Conservation (phyloP, 1,140 invertebrate species). For the Drosophila sturtevanti region DNA sequence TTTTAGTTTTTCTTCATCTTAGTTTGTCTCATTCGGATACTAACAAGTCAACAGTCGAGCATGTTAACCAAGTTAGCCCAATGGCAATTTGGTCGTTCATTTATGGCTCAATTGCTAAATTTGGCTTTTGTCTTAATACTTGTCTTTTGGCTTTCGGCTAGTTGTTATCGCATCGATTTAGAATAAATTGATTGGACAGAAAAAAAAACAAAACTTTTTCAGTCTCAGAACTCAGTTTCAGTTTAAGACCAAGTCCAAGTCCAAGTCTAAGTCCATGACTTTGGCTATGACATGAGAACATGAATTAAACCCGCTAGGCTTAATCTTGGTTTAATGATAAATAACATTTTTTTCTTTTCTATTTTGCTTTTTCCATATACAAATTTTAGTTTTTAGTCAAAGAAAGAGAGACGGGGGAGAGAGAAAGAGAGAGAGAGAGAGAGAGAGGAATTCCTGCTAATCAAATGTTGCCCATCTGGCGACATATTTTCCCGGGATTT, state of each 20-base stretch:
- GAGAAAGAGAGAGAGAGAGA: no score
- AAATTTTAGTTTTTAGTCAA: neutral
- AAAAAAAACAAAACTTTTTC: constrained; percentile 36
- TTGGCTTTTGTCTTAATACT: constrained; percentile 40
- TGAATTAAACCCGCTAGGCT: constrained; percentile 19
- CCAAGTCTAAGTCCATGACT: no score
- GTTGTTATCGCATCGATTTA: constrained; percentile 56
- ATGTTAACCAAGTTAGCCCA: constrained; percentile 9
- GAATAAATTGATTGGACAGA: constrained; percentile 39
- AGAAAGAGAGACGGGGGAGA: no score
- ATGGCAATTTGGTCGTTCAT: constrained; percentile 59
- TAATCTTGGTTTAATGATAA: constrained; percentile 36
- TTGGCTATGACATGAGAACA: no score
- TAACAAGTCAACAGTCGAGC: neutral
- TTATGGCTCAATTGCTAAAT: constrained; percentile 78
- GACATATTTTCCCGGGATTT: constrained; percentile 2
- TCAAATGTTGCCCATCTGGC: neutral
- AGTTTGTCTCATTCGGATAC: neutral
- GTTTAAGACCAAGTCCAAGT: no score
- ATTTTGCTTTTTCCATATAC: neutral
- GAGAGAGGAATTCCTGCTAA: neutral
- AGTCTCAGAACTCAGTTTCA: neutral
- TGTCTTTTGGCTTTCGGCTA: neutral
- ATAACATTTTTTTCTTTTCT: neutral
- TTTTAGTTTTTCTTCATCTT: constrained; percentile 8